Evolutionary conservation across 2,797 vertebrate genomes (phyloP), one percentile per base, ranked within the genome.

Genomic region (Tapirus indicus): DNA sequence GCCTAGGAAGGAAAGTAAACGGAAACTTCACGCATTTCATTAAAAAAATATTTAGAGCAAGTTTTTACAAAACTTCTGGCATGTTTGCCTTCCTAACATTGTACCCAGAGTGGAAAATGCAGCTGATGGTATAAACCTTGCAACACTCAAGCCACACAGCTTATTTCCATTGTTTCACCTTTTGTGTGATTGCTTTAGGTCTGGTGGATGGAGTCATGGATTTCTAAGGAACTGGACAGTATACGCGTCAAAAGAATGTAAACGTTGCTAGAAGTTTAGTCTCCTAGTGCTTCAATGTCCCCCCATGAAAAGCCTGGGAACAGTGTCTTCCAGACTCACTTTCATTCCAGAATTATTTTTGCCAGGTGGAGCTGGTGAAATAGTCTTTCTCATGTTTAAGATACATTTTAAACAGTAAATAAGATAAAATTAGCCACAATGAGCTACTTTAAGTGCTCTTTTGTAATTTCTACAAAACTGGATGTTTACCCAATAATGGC

Each of bases 21-120:
- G 41, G 17, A 75, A 75, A 66, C 18, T 49, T 35, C 5, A 13
- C 8, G 8, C 29, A 41, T 78, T 83, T 86, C 68, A 54, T 93
- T 25, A 32, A 64, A 92, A 56, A 83, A 91, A 54, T 47, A 89
- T 47, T 87, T 84, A 69, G 13, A 89, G 78, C 23, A 69, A 80
- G 56, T 10, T 84, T 97, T 87, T 64, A 84, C 18, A 86, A 54
- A 64, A 29, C 21, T 68, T 93, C 52, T 79, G 92, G 82, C 27
- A 64, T 54, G 7, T 58, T 68, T 78, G 29, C 35, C 29, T 95
- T 41, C 49, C 23, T 12, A 4, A 75, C 71, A 38, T 3, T 25
- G 10, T 77, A 32, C 47, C 27, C 54, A 6, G 60, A 49, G 47
- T 16, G 49, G 88, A 62, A 87, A 89, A 64, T 5, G 7, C 20